Conservation (phyloP, 2,113 vertebrate genomes). For the Pontoporia blainvillei region DNA sequence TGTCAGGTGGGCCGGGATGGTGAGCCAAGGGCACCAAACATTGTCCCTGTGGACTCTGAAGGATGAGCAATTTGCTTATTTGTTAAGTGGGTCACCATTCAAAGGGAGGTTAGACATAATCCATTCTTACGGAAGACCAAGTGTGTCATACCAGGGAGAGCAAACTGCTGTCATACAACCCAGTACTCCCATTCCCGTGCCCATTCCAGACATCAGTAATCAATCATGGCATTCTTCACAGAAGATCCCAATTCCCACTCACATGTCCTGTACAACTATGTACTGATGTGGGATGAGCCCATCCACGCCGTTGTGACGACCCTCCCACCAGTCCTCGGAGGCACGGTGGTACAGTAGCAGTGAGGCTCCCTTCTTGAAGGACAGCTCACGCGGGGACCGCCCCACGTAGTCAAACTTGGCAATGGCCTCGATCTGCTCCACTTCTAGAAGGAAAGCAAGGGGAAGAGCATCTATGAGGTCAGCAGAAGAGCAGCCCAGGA, state of each 20-base stretch:
- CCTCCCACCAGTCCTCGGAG: constrained; percentile 99
- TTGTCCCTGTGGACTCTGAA: neutral
- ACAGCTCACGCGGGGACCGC: constrained; percentile 93
- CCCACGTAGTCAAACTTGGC: constrained; percentile 98
- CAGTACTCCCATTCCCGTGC: neutral
- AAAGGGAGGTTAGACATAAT: neutral
- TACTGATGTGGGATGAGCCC: constrained; percentile 99
- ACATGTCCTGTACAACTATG: constrained; percentile 99
- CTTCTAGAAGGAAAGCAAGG: constrained; percentile 83
- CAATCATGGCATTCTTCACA: neutral
- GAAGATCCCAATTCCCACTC: constrained; percentile 76
- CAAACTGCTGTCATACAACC: neutral
- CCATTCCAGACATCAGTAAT: constrained; percentile 30
- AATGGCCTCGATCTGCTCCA: constrained; percentile 98
- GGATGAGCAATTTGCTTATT: neutral
- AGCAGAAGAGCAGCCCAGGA: neutral
- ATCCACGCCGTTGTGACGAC: constrained; percentile 95
- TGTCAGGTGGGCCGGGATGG: neutral
- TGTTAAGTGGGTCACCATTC: neutral
- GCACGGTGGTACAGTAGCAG: constrained; percentile 96
- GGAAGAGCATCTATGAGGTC: neutral
- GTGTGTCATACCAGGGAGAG: neutral
- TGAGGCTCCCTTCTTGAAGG: constrained; percentile 98
- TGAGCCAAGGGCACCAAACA: neutral
- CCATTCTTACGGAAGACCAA: neutral